Base-by-base conservation (phyloP, 2,888 invertebrate species). In the Notocelia uddmanniana region DNA sequence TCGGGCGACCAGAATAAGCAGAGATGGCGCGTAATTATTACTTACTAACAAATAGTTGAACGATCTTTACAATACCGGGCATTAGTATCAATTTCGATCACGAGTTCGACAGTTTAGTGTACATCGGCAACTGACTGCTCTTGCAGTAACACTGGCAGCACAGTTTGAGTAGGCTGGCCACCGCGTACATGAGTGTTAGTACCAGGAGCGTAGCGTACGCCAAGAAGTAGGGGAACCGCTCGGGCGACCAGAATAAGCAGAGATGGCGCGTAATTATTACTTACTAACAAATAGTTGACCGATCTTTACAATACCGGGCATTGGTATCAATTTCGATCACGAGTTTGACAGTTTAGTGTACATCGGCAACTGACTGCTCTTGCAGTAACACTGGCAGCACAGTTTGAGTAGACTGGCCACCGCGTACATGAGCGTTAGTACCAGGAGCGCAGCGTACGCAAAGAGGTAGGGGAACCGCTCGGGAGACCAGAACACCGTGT, bases 401-500 rank as follows among this genome's bases (percentile, higher is more conserved):
- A 64, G 19, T 23, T 59, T 70, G 15, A 54, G 11, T 13, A 54
- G 1, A 9, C 64, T 66, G 26, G 37, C 58, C 3, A n/a, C 13
- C 8, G 52, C 8, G 21, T 31, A 66, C 3, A 45, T 10, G 10
- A 41, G 0, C 3, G 76, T 55, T 1, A 76, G 52, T 3, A 79
- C 48, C 45, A 86, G 77, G 52, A 95, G 79, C 3, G 85, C 81
- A 64, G 94, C 76, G 78, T 97, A 97, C 60, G 93, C 81, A 67
- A 84, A 87, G 21, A 97, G 88, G 80, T 95, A 95, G 0, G 93
- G 89, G 82, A 97, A 97, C 80, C 97, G 94, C 74, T 94, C 92
- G 63, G 97, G 96, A 48, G 96, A 95, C 97, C 97, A 97, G 70
- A 97, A 92, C 45, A 97, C 95, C n/a, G 96, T 95, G 86, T 97